A percentile compares a stretch with the other conserved stretches of the same genome.
Evolutionary conservation across 1,140 invertebrate species (phyloP).

Genomic region (Anastatus disparis): DNA sequence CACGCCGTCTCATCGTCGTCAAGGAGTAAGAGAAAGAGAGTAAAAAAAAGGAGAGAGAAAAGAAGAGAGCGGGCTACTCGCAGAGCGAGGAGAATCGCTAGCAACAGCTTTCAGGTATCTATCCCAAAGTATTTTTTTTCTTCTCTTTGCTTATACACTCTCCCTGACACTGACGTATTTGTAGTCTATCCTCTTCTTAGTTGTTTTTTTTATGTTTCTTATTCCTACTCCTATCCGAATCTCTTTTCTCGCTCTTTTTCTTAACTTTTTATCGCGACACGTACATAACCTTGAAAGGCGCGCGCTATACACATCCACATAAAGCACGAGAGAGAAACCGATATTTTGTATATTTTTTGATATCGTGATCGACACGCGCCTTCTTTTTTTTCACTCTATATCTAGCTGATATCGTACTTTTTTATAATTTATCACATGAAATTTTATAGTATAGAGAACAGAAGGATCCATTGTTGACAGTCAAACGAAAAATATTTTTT

Average conservation of each 20-base stretch:
- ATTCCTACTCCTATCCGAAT: neutral
- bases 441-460: no score
- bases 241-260: neutral
- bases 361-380: constrained; percentile 1
- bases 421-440: no score
- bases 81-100: constrained; percentile 31
- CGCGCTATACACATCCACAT: neutral
- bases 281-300: constrained; percentile 36
- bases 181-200: neutral
- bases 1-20: neutral
- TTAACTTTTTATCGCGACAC: constrained; percentile 10
- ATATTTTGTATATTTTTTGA: neutral
- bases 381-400: no score
- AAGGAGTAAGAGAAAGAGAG: no score
- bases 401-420: no score
- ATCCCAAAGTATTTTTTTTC: constrained; percentile 17
- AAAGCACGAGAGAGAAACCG: neutral
- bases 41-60: neutral
- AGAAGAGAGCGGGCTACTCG: constrained; percentile 21
- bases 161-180: neutral
- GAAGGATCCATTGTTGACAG: no score
- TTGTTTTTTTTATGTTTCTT: neutral
- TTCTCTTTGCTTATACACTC: neutral
- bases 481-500: no score
- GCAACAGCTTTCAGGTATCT: constrained; percentile 27